Percentiles rank a stretch among this genome's conserved stretches.
These are phyloP conservation scores for Bombycilla garrulus DNA, from an alignment of 2,113 vertebrate species.

Conservation along the genomic window DNA sequence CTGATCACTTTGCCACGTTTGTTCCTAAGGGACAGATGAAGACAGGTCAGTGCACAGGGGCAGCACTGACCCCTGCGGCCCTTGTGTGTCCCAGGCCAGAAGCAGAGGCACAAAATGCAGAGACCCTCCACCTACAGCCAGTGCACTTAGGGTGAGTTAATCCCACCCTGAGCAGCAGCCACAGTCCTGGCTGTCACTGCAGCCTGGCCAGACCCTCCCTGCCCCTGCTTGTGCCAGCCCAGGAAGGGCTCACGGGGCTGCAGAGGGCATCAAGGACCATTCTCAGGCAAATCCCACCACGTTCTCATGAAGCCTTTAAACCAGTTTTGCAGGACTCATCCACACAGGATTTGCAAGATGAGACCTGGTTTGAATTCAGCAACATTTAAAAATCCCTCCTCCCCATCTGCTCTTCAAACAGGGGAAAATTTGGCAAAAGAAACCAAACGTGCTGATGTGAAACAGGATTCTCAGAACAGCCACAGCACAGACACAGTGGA, in stretches of 20 bases:
- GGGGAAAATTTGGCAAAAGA: not conserved
- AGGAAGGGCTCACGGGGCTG: fast-evolving
- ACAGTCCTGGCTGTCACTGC: not conserved
- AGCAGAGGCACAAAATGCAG: not conserved
- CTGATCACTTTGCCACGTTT: constrained; percentile 87
- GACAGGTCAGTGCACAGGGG: not conserved
- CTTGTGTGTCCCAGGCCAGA: not conserved
- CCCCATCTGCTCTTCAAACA: not conserved
- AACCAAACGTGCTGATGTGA: not conserved
- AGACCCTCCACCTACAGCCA: not conserved
- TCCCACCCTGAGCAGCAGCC: not conserved
- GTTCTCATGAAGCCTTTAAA: fast-evolving
- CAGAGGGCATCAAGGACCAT: not conserved
- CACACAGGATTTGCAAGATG: fast-evolving
- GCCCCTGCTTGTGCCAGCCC: not conserved
- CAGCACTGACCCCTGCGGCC: not conserved
- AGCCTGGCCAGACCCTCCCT: not conserved
- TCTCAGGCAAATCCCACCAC: fast-evolving
- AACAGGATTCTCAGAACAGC: not conserved
- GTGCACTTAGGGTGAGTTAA: not conserved
- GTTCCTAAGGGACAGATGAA: constrained; percentile 76
- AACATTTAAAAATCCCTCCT: not conserved
- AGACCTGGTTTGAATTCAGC: not conserved
- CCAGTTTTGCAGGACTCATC: not conserved
- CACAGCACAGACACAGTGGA: fast-evolving